Base-by-base conservation (phyloP, 2,113 vertebrate species). In the Morone chrysops region DNA sequence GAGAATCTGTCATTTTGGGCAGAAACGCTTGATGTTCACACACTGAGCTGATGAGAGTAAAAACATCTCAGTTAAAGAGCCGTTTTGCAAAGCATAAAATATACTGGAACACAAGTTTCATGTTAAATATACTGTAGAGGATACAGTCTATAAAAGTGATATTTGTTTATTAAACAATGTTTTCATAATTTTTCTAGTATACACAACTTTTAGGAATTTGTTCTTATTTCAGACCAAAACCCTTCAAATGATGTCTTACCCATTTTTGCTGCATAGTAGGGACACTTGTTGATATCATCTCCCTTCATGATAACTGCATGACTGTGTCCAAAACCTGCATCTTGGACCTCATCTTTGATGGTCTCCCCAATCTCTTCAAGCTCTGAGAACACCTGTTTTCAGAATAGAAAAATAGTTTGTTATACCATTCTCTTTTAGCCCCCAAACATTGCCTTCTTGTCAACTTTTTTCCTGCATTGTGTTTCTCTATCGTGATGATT, bases 221-320 rank as follows among this genome's bases (percentile, higher is more conserved):
- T 60, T 56, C 11, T n/a, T 50, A 25, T 62, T 62, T 63, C 4
- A 62, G 16, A 47, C 22, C n/a, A 18, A 12, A 59, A 72, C 13
- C n/a, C 20, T 70, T 22, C 20, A 41, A 50, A 66, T 22, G 0
- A 45, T 41, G 4, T 79, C 67, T 84, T 91, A 96, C 96, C 97
- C 63, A 91, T 94, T 71, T 94, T 94, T 12, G 91, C 91, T 45
- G 95, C 89, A 3, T 97, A 97, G 93, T 96, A 99, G 0, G 97
- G 97, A 70, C 97, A 99, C 84, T 96, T 97, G 60, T 92, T 95
- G 40, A 95, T 18, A 81, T 98, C 96, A 62, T 95, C 97, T 67
- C 95, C 96, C 41, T 90, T 22, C 56, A 90, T 87, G 2, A 96
- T 95, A 0, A 84, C 88, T 69, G 75, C 86, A 72, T 90, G 88